Evolutionary conservation across 2,888 invertebrate species (phyloP).

Genomic region (Agrotis segetum): DNA sequence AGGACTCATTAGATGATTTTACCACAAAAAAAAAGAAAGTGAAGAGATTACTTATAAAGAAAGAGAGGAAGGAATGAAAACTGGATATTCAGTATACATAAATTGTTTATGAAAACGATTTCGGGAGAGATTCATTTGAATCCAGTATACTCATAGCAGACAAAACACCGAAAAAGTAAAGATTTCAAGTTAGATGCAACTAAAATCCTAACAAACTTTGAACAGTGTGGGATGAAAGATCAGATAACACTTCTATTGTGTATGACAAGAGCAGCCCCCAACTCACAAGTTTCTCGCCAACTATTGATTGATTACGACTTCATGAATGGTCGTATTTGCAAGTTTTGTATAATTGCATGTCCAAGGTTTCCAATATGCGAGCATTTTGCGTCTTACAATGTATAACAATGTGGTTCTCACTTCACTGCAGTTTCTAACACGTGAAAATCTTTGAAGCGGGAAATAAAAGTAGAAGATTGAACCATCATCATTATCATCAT

Average conservation of each 20-base stretch:
- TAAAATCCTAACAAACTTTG: not conserved
- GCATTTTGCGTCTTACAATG: not conserved
- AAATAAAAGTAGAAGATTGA: slow-evolving; percentile 10
- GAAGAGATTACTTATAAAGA: not conserved
- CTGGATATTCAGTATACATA: not conserved
- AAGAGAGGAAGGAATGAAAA: not conserved
- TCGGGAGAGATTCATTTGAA: no score
- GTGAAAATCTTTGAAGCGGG: not conserved
- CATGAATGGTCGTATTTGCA: slow-evolving; percentile 28
- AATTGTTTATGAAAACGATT: not conserved
- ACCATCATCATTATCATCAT: no score
- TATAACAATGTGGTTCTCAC: slow-evolving; percentile 1
- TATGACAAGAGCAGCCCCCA: slow-evolving; percentile 15
- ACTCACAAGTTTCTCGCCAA: slow-evolving; percentile 21
- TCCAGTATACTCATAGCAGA: not conserved
- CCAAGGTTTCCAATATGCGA: not conserved
- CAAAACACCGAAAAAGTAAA: not conserved
- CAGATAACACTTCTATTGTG: not conserved
- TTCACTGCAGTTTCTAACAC: not conserved
- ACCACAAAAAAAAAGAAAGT: no score
- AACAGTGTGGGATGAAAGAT: slow-evolving; percentile 10
- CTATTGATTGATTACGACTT: slow-evolving; percentile 40
- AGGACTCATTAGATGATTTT: no score
- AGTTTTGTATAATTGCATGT: slow-evolving; percentile 3
- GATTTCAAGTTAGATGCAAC: not conserved